These are phyloP conservation scores for Trilocha varians DNA, from an alignment of 2,888 invertebrate genomes.

Conservation along the genomic window DNA sequence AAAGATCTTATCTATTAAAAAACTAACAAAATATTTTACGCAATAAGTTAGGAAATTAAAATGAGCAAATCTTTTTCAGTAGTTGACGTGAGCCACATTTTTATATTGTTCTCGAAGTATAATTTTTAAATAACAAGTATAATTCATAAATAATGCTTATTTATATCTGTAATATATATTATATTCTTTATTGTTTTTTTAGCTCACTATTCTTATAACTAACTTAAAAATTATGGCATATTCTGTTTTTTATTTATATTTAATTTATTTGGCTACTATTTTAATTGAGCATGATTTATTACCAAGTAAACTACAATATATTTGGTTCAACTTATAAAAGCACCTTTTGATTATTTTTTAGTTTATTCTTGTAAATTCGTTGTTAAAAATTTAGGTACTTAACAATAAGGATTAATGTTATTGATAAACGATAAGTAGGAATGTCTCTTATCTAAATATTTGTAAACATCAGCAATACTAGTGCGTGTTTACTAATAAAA, in stretches of 20 bases:
- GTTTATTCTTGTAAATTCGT: constrained; percentile 24
- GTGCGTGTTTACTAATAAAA: too few species aligned
- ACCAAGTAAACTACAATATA: constrained; percentile 39
- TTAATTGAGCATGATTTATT: constrained; percentile 44
- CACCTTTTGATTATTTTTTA: constrained; percentile 44
- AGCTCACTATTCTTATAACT: background rate
- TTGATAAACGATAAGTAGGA: background rate
- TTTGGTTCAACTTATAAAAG: constrained; percentile 63
- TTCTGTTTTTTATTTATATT: constrained; percentile 19
- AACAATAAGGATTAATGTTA: background rate
- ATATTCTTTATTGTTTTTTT: too few species aligned
- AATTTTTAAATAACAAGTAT: too few species aligned
- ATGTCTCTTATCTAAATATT: too few species aligned
- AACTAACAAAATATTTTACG: background rate
- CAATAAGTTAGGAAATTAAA: background rate
- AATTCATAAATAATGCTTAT: too few species aligned
- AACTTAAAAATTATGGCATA: constrained; percentile 42
- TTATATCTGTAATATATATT: too few species aligned
- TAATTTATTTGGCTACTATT: constrained; percentile 13
- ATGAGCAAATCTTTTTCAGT: constrained; percentile 1
- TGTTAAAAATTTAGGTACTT: constrained; percentile 4
- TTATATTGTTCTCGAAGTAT: too few species aligned
- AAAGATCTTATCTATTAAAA: too few species aligned
- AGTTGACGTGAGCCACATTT: background rate
- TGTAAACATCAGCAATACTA: too few species aligned